Evolutionary conservation across 2,888 invertebrate species (phyloP).

Genomic region (Hirtodrosophila confusa): DNA sequence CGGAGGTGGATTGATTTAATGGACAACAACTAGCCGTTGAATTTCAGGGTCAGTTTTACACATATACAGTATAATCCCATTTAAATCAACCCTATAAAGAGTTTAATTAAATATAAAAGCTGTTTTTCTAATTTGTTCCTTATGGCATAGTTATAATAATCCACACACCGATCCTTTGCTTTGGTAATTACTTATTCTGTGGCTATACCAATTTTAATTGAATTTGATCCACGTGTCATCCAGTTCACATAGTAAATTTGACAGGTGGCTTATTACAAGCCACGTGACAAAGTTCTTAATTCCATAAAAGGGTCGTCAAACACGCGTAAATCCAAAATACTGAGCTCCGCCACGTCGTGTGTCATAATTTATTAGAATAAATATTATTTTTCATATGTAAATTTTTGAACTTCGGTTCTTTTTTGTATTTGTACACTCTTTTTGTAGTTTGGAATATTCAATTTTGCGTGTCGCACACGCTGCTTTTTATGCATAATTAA

Average conservation of each 20-base stretch:
- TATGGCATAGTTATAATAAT: too few species aligned
- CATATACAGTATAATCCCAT: too few species aligned
- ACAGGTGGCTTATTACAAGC: slow-evolving; percentile 1
- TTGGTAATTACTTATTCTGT: too few species aligned
- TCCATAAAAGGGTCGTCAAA: not conserved
- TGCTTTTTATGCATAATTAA: slow-evolving; percentile 45
- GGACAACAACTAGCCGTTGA: not conserved
- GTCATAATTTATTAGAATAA: slow-evolving; percentile 7
- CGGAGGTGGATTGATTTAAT: not conserved
- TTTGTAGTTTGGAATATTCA: slow-evolving; percentile 15
- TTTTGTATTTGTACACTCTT: not conserved
- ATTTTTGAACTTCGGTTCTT: slow-evolving; percentile 13
- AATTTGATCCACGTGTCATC: slow-evolving; percentile 18
- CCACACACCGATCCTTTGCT: too few species aligned
- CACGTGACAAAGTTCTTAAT: slow-evolving; percentile 22
- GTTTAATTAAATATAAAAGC: too few species aligned
- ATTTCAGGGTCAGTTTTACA: slow-evolving; percentile 12
- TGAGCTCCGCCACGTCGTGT: slow-evolving; percentile 5
- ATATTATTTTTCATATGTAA: slow-evolving; percentile 34
- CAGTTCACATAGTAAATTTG: slow-evolving; percentile 11
- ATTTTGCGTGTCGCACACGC: slow-evolving; percentile 37
- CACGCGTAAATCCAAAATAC: slow-evolving; percentile 19
- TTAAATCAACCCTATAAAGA: too few species aligned
- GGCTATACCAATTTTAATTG: not conserved
- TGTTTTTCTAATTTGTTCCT: too few species aligned